Evolutionary conservation across 2,888 invertebrate species (phyloP), one percentile per base, ranked within the genome.

Genomic region (Chloroclystis v-ata): DNA sequence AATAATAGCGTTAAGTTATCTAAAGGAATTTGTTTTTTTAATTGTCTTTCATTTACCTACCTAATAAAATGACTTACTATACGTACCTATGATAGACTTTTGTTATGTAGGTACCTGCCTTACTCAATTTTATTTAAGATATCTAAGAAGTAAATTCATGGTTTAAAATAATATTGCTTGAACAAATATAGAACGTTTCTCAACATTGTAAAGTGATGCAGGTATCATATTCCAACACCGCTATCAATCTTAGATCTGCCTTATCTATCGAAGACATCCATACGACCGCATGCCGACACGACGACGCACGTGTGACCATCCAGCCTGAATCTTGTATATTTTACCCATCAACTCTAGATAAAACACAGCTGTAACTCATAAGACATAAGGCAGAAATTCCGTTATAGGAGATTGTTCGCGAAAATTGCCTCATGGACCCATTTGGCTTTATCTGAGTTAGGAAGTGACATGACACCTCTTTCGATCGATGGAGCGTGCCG

Each of bases 221-320:
- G 38, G 41, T 49, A 51, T 53, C 50, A 50, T 48, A 55, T 48
- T 52, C 49, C 45, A 52, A 47, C 49, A 25, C 20, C 41, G 16
- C 47, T 56, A 59, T 62, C 61, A 61, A 61, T 72, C 70, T 71
- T 61, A 57, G 63, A 72, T 76, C 74, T 71, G 59, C 54, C 60
- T 77, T 84, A 84, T 85, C 83, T 77, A 72, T 72, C 58, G 60
- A 62, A 80, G 72, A 70, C 78, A 82, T 81, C 81, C 74, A 59
- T 63, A 66, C 65, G 61, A 61, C 67, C 63, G 69, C 76, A 72
- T 78, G 63, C 76, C 78, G 59, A 69, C 75, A 77, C 74, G 75
- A 69, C 63, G 63, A 56, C 65, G 61, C 63, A 50, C 58, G 61
- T 67, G 63, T 65, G 61, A 67, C 67, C 65, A 61, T 65, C 61